Evolutionary conservation across 2,888 invertebrate species (phyloP), one percentile per base, ranked within the genome.

Genomic region (Xestia c-nigrum): DNA sequence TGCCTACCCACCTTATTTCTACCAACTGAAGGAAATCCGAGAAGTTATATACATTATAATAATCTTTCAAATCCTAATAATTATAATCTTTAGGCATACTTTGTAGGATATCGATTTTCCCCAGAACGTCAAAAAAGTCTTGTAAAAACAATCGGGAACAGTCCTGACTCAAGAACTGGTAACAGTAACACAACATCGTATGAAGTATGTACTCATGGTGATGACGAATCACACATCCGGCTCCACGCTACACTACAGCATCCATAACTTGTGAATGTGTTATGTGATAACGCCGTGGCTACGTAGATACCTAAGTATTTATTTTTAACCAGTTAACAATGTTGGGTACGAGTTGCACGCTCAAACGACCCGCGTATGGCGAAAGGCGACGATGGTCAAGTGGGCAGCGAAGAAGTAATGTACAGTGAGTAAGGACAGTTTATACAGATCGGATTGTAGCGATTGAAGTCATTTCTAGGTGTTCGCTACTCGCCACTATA

Each of bases 161-260:
- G 21, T 61, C 61, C 47, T 19, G 52, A 5, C 21, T n/a, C 5
- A 57, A 46, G 9, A n/a, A 19, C 0, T 80, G 72, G 80, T 72
- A 57, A 79, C 72, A 72, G 24, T 72, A 65, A n/a, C 63, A 77
- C 61, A 64, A 57, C 50, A 65, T 31, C 57, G 12, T 65, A 46
- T 24, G 5, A 40, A 63, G 40, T 40, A 69, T 6, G 40, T 63
- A 73, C 0, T 3, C 21, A 46, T 70, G 19, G 21, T 57, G 64
- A 43, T 78, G 78, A 78, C 57, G 55, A 77, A 77, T 4, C 77
- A 52, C 57, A 72, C 80, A 72, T 78, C 78, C 78, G 78, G 46
- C 40, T 79, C 10, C 38, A 47, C n/a, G n/a, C 72, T 43, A n/a
- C 63, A 78, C 61, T 38, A n/a, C 64, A 80, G 43, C 38, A 59